Conservation (phyloP, 2,888 invertebrate genomes). For the Eupithecia subfuscata region DNA sequence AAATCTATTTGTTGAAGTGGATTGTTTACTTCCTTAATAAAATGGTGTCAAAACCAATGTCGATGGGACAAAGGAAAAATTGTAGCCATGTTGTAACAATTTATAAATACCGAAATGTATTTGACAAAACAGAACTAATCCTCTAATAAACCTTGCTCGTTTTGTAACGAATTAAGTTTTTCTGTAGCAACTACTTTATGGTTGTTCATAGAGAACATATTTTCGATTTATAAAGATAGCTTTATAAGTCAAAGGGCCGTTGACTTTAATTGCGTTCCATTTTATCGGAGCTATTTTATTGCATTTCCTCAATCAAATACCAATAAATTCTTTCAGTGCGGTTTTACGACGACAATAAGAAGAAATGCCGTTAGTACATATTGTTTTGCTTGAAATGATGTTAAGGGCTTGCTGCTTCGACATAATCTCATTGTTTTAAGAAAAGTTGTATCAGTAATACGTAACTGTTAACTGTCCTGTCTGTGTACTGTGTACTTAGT, state of each 20-base stretch:
- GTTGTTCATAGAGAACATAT: not conserved
- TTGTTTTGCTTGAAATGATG: not conserved
- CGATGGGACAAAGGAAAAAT: not conserved
- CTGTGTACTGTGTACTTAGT: too few species aligned
- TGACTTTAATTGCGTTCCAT: constrained; percentile 17
- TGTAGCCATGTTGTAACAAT: not conserved
- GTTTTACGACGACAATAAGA: constrained; percentile 5
- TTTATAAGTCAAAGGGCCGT: not conserved
- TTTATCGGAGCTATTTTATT: constrained; percentile 20
- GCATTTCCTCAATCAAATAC: constrained; percentile 17
- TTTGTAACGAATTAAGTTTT: not conserved
- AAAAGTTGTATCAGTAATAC: too few species aligned
- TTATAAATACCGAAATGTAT: not conserved
- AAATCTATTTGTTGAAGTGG: not conserved
- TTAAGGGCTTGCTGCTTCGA: not conserved
- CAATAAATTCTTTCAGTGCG: constrained; percentile 22
- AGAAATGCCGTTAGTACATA: not conserved
- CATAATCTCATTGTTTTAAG: not conserved
- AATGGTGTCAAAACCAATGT: not conserved
- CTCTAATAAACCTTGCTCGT: not conserved
- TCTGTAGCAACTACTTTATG: not conserved
- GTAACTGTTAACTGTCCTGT: too few species aligned
- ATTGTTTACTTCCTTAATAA: not conserved
- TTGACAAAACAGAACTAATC: not conserved
- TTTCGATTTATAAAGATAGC: not conserved